Evolutionary conservation across 2,888 invertebrate genomes (phyloP), one percentile per base, ranked within the genome.

Genomic region (Diarsia mendica): DNA sequence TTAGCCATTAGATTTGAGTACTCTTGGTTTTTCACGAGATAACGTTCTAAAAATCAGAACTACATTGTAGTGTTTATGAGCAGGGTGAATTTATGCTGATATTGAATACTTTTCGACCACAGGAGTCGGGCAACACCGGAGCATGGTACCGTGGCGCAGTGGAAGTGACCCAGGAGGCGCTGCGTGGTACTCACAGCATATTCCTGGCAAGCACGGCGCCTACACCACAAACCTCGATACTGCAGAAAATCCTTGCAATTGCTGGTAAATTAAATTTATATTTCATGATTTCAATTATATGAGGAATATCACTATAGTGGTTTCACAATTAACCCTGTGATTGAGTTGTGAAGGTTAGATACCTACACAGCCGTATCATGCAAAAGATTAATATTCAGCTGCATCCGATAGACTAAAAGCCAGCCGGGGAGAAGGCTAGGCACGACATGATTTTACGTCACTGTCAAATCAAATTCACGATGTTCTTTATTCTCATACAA

Each of bases 171-270:
- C 87, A 87, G n/a, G 65, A 33, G n/a, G 85, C 82, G 0, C 33
- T 85, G 8, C 67, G 49, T 23, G 10, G 51, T 11, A 1, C 28
- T 18, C n/a, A 70, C n/a, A 39, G 48, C 10, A 46, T 79, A 10
- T 20, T 68, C 11, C 23, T 61, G 3, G 87, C 83, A 49, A 60
- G 23, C 51, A 44, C n/a, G 11, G 63, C 23, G 15, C 49, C 53
- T 20, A 2, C 11, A 2, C 58, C 58, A 46, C 63, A 70, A 60
- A 39, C 72, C 0, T 68, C 87, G 1, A 15, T 85, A 15, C n/a
- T 87, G 11, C 67, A 85, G 9, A 67, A 85, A 63, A 64, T 85
- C 2, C 28, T 53, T 20, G 60, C 65, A 23, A 60, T 85, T 23
- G 82, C 85, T n/a, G 83, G 85, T 85, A 68, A 63, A 5, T 39